Conservation (phyloP, 2,797 vertebrate species). For the Apogon talboti region DNA sequence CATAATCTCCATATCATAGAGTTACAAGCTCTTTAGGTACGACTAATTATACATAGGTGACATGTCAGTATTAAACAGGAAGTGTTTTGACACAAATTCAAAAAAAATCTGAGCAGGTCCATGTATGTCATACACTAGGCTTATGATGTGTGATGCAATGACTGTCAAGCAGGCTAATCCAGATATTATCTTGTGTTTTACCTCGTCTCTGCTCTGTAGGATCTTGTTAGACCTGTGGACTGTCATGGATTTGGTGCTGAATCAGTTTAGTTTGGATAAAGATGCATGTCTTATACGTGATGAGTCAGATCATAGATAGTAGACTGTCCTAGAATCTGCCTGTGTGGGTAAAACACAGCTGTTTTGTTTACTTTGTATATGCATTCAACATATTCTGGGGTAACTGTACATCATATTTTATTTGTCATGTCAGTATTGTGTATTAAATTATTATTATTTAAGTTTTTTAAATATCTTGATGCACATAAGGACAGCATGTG, state of each 20-base stretch:
- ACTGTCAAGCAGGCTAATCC: constrained; percentile 41
- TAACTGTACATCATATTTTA: no score
- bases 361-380: constrained; percentile 10
- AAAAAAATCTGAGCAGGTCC: no score
- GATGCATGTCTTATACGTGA: constrained; percentile 36
- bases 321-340: constrained; percentile 31
- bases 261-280: constrained; percentile 52
- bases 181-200: constrained; percentile 35
- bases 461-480: not conserved
- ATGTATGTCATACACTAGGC: not conserved
- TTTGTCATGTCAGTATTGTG: no score
- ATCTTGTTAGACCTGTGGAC: constrained; percentile 41
- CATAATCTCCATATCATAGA: constrained; percentile 16
- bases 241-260: constrained; percentile 35
- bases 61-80: constrained; percentile 26
- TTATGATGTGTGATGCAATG: not conserved
- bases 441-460: no score
- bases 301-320: constrained; percentile 53
- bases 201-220: constrained; percentile 26
- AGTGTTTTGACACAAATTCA: not conserved
- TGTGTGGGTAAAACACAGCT: constrained; percentile 20
- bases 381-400: not conserved
- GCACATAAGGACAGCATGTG: not conserved
- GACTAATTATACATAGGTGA: constrained; percentile 31
- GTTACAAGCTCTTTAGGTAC: constrained; percentile 34